These are phyloP conservation scores for Leucoraja ocellata DNA, from an alignment of 2,797 vertebrate species.

Conservation along the genomic window DNA sequence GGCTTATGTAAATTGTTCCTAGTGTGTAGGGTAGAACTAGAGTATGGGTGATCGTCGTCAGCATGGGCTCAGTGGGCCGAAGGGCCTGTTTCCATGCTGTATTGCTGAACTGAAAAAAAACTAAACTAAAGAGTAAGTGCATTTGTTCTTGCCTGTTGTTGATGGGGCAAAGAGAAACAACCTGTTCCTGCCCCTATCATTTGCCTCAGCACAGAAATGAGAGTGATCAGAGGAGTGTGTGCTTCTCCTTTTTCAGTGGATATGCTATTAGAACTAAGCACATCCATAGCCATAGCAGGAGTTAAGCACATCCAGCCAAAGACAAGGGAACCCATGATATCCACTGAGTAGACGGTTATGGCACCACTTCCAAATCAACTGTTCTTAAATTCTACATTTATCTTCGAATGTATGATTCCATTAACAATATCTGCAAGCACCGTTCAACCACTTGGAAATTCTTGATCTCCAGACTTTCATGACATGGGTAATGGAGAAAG, in stretches of 20 bases:
- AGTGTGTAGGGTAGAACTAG: no score
- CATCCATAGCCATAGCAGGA: no score
- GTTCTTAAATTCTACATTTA: slow-evolving; percentile 7
- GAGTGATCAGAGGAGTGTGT: neutral
- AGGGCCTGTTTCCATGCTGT: no score
- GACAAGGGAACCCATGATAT: neutral
- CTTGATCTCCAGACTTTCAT: neutral
- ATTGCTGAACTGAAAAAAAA: no score
- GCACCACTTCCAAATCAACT: neutral
- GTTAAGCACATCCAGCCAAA: neutral
- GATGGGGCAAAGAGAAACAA: neutral
- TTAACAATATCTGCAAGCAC: slow-evolving; percentile 4
- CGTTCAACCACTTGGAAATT: neutral
- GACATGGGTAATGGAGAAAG: neutral
- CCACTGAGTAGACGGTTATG: slow-evolving; percentile 2
- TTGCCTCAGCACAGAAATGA: neutral
- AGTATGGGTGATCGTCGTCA: no score
- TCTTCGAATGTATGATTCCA: neutral
- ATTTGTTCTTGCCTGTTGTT: neutral
- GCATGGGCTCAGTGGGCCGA: no score
- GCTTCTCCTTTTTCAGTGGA: neutral
- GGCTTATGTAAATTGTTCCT: no score
- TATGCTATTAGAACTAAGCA: neutral
- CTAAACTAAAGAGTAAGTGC: no score
- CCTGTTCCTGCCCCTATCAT: neutral